Base-by-base conservation (phyloP, 2,113 vertebrate genomes). In the Datnioides undecimradiatus region DNA sequence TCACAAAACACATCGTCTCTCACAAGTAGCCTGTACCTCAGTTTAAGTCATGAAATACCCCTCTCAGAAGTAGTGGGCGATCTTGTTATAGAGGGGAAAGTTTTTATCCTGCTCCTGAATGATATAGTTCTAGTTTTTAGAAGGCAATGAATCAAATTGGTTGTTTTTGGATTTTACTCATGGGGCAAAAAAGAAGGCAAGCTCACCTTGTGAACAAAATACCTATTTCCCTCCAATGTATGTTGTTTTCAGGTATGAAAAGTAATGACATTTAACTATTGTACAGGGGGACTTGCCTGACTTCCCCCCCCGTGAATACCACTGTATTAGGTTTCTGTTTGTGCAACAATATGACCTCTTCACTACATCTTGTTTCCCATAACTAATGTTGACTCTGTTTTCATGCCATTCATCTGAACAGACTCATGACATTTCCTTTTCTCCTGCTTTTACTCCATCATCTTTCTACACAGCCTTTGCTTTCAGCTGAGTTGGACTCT, bases 11-110 rank as follows among this genome's bases (percentile, higher is more conserved):
- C 19, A 21, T n/a, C 17, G 7, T 58, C 62, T 60, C 5, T 81
- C 43, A 78, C 16, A 2, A 31, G 14, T 14, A 25, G 27, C 48
- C 41, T 0, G 0, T 55, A 55, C n/a, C 36, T 67, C 45, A 6
- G 2, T 73, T 54, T 29, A 74, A 55, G 58, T 77, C 80, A 68
- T 59, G 23, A 73, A 75, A 83, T 17, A 17, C 25, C 14, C n/a
- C n/a, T n/a, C n/a, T n/a, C n/a, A n/a, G n/a, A n/a, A n/a, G n/a
- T n/a, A n/a, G n/a, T n/a, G n/a, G n/a, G n/a, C n/a, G n/a, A n/a
- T n/a, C n/a, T n/a, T n/a, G n/a, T n/a, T n/a, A n/a, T n/a, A n/a
- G n/a, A n/a, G n/a, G n/a, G n/a, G n/a, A n/a, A n/a, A n/a, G n/a
- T n/a, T n/a, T n/a, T n/a, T n/a, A n/a, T n/a, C n/a, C n/a, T n/a